Conservation (phyloP, 2,797 vertebrate genomes). For the Aselliscus stoliczkanus region DNA sequence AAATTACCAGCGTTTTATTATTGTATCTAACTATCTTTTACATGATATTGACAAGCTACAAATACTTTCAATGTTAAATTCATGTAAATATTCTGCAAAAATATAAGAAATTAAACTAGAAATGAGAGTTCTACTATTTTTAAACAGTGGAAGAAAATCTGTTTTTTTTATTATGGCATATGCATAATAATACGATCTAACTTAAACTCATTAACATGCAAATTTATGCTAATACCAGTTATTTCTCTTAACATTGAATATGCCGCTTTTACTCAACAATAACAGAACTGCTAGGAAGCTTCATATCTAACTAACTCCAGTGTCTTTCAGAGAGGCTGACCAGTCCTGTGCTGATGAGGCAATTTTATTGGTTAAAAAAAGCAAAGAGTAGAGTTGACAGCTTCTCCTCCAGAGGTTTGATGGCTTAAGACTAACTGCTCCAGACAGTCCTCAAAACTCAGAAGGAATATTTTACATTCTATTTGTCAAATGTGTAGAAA, state of each 20-base stretch:
- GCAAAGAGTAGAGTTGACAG: neutral
- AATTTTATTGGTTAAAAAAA: conserved; percentile 21
- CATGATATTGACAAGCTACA: neutral
- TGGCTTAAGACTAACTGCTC: neutral
- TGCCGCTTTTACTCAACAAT: conserved; percentile 26
- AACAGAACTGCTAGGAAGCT: conserved; percentile 34
- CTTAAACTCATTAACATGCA: conserved; percentile 62
- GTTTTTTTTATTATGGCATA: neutral
- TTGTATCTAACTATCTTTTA: neutral
- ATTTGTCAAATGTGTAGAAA: conserved; percentile 23
- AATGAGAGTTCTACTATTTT: conserved; percentile 46
- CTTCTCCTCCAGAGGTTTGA: neutral
- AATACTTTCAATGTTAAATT: conserved; percentile 34
- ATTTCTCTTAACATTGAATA: conserved; percentile 49
- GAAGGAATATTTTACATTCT: neutral
- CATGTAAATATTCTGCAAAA: conserved; percentile 28
- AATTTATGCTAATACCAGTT: conserved; percentile 60
- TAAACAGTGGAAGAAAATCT: conserved; percentile 20
- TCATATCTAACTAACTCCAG: conserved; percentile 11
- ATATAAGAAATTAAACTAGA: neutral
- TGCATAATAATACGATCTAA: conserved; percentile 19
- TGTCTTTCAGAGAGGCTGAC: conserved; percentile 6
- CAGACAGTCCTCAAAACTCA: conserved; percentile 19
- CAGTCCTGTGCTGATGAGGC: neutral
- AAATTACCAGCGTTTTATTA: neutral